phyloP scores from a whole-genome alignment of 2,797 vertebrate genomes.

The Alcedo quadribrachys region DNA sequence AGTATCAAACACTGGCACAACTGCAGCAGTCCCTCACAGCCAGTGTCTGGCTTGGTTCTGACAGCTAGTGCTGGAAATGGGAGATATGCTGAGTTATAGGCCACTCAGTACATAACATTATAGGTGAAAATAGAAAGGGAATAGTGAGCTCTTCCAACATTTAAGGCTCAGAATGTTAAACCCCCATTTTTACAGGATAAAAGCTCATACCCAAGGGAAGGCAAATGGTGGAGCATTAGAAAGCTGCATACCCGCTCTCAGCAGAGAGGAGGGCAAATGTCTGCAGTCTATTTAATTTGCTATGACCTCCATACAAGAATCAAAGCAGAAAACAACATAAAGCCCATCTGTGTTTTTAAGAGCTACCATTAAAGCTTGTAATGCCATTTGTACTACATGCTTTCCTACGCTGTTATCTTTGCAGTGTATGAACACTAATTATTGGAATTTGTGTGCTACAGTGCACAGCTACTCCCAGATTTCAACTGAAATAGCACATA shows the following conservation, averaged over 20 bases:
- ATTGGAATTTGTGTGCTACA: background rate
- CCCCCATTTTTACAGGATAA: background rate
- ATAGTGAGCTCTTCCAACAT: background rate
- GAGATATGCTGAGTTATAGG: background rate
- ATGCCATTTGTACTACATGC: background rate
- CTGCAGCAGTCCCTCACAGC: background rate
- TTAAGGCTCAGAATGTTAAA: background rate
- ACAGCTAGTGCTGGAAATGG: background rate
- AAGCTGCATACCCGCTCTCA: background rate
- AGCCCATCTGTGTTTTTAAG: background rate
- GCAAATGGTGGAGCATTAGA: background rate
- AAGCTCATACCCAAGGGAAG: background rate
- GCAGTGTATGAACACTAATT: background rate
- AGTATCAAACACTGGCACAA: background rate
- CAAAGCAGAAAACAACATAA: background rate
- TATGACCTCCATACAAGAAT: background rate
- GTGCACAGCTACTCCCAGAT: background rate
- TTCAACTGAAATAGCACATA: background rate
- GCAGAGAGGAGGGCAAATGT: background rate
- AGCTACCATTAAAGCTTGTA: background rate
- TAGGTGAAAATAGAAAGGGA: background rate
- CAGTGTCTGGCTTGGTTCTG: background rate
- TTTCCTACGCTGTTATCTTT: background rate
- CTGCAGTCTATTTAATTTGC: background rate
- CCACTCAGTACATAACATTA: background rate